Conservation (phyloP, 2,888 invertebrate genomes). For the Theristus sp. region DNA sequence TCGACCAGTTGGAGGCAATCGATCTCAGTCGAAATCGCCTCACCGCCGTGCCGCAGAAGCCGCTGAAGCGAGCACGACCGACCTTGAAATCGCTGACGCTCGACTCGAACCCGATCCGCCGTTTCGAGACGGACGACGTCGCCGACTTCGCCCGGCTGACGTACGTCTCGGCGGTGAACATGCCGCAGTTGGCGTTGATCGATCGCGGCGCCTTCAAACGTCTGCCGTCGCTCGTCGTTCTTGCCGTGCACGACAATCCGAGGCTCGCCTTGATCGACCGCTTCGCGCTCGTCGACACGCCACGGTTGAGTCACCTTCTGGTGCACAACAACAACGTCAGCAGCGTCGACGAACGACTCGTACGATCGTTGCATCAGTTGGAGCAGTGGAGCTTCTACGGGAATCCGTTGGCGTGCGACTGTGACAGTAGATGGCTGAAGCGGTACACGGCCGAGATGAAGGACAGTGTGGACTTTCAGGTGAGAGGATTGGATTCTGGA, state of each 20-base stretch:
- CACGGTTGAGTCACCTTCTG: constrained; percentile 26
- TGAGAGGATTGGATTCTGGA: too few relatives aligned
- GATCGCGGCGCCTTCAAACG: constrained; percentile 31
- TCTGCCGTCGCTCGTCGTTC: constrained; percentile 24
- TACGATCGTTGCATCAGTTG: constrained; percentile 22
- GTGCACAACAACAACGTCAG: constrained; percentile 32
- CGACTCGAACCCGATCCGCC: constrained; percentile 16
- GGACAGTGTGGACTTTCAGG: background rate
- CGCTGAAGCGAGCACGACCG: constrained; percentile 12
- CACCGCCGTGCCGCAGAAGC: constrained; percentile 6
- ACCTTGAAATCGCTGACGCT: constrained; percentile 13
- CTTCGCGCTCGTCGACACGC: constrained; percentile 29
- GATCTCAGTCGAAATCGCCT: constrained; percentile 17
- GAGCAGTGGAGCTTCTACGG: constrained; percentile 29
- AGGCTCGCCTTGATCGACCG: constrained; percentile 31
- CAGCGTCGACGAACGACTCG: constrained; percentile 24
- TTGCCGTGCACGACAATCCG: constrained; percentile 31
- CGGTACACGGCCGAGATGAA: too few relatives aligned
- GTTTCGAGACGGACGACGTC: constrained; percentile 17
- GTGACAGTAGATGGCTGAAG: constrained; percentile 29
- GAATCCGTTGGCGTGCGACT: constrained; percentile 35
- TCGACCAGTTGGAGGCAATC: constrained; percentile 21
- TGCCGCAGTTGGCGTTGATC: constrained; percentile 29
- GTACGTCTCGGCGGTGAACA: constrained; percentile 28
- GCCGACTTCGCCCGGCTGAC: constrained; percentile 20